Percentiles rank a stretch among this genome's conserved stretches.
These are phyloP conservation scores for Acestrorhynchus altus DNA, from an alignment of 2,797 vertebrate genomes.

Conservation along the genomic window DNA sequence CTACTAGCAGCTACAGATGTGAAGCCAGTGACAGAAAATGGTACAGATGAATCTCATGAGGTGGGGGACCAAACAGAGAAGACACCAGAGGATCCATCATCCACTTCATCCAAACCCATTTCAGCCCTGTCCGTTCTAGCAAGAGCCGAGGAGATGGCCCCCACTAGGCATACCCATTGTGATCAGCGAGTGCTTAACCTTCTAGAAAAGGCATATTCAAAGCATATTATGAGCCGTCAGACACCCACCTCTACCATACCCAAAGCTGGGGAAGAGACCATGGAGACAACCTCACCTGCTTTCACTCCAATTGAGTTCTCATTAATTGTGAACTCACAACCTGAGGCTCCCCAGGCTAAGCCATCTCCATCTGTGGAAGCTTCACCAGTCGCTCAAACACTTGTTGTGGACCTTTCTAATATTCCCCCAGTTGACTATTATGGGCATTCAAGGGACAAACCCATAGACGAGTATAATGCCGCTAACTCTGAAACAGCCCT, in stretches of 20 bases:
- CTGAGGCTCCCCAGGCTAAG: constrained; percentile 19
- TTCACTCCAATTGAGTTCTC: constrained; percentile 54
- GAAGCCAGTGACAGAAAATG: constrained; percentile 18
- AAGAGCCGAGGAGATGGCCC: constrained; percentile 69
- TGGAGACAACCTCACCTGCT: constrained; percentile 14
- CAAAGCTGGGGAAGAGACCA: constrained; percentile 10
- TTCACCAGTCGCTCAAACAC: constrained; percentile 5
- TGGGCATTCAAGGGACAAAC: constrained; percentile 15
- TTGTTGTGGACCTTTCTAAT: constrained; percentile 11
- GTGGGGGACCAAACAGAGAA: neutral
- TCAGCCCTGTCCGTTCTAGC: constrained; percentile 67
- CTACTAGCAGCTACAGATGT: neutral
- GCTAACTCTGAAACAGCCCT: constrained; percentile 40
- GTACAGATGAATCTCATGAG: neutral
- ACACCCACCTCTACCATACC: neutral
- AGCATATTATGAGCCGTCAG: constrained; percentile 54
- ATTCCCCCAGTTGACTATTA: constrained; percentile 73
- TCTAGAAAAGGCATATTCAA: constrained; percentile 75
- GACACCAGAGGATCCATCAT: neutral
- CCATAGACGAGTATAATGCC: neutral
- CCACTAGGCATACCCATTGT: constrained; percentile 54
- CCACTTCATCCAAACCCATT: constrained; percentile 1
- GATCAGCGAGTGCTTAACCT: constrained; percentile 73
- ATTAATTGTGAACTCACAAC: constrained; percentile 43
- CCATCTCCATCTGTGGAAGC: constrained; percentile 30